These are phyloP conservation scores for Chironomus tepperi DNA, from an alignment of 1,140 invertebrate species.

Conservation along the genomic window DNA sequence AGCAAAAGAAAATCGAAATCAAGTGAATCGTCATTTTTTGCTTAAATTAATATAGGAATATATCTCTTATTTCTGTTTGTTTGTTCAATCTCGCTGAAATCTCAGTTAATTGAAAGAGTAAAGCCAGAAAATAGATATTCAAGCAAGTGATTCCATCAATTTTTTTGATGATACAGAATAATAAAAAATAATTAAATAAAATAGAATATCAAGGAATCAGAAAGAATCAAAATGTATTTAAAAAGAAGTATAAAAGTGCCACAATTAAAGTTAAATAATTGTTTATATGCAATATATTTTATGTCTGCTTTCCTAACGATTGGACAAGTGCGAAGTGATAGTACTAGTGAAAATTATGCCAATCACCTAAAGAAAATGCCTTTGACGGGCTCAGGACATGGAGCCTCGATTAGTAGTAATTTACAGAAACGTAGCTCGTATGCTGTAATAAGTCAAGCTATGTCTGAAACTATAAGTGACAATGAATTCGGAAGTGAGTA, in stretches of 20 bases:
- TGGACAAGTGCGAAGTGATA: neutral
- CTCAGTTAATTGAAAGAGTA: constrained; percentile 1
- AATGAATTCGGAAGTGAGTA: constrained; percentile 23
- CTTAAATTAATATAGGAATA: neutral
- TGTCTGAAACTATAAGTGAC: neutral
- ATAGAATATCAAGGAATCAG: neutral
- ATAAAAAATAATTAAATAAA: neutral
- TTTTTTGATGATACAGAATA: no score
- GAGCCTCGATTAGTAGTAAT: neutral
- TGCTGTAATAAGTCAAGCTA: neutral
- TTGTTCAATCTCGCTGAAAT: neutral
- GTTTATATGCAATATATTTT: constrained; percentile 11
- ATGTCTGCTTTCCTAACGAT: neutral
- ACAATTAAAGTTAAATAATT: neutral
- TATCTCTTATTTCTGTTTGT: neutral
- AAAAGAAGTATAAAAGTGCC: neutral
- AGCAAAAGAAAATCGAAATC: neutral
- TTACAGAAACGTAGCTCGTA: neutral
- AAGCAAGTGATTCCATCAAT: neutral
- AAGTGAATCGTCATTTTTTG: constrained; percentile 2
- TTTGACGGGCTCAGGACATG: neutral
- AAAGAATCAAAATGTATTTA: neutral
- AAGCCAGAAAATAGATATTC: neutral
- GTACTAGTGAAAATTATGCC: neutral
- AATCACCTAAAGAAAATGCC: neutral